Percentiles rank a stretch among this genome's conserved stretches.
These are phyloP conservation scores for Desmophyllum pertusum DNA, from an alignment of 92 coral and sea anemone species.

Conservation along the genomic window DNA sequence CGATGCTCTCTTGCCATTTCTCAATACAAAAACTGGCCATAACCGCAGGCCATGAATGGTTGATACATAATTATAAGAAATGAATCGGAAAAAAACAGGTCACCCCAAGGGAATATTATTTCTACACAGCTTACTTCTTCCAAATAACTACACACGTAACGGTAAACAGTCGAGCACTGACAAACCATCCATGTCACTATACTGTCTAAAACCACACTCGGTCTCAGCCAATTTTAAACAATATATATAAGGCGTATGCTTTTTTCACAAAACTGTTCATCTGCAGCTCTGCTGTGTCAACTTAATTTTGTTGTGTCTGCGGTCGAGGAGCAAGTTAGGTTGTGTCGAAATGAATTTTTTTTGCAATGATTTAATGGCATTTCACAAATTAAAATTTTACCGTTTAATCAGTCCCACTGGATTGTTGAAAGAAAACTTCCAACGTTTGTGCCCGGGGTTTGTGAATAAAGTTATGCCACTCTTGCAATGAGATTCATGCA, in stretches of 20 bases:
- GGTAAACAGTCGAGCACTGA: background rate
- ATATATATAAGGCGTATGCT: background rate
- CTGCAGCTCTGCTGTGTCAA: too few species aligned
- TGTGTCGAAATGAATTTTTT: background rate
- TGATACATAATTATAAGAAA: background rate
- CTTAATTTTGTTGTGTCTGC: background rate
- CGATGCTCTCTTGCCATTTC: background rate
- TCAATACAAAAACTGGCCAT: background rate
- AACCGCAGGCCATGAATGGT: too few species aligned
- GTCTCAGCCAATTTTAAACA: background rate
- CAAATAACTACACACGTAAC: background rate
- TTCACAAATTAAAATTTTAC: background rate
- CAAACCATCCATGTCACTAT: background rate
- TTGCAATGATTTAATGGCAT: background rate
- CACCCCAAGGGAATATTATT: background rate
- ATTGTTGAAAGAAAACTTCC: background rate
- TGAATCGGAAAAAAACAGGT: conserved; percentile 11
- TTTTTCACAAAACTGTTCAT: too few species aligned
- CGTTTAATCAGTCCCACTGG: background rate
- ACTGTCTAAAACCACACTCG: background rate
- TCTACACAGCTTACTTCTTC: background rate
- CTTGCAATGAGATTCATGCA: background rate
- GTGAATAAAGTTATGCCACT: background rate
- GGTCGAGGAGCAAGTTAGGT: background rate
- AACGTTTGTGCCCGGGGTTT: background rate